phyloP scores from a whole-genome alignment of 2,797 vertebrate genomes.

The Protosalanx chinensis region DNA sequence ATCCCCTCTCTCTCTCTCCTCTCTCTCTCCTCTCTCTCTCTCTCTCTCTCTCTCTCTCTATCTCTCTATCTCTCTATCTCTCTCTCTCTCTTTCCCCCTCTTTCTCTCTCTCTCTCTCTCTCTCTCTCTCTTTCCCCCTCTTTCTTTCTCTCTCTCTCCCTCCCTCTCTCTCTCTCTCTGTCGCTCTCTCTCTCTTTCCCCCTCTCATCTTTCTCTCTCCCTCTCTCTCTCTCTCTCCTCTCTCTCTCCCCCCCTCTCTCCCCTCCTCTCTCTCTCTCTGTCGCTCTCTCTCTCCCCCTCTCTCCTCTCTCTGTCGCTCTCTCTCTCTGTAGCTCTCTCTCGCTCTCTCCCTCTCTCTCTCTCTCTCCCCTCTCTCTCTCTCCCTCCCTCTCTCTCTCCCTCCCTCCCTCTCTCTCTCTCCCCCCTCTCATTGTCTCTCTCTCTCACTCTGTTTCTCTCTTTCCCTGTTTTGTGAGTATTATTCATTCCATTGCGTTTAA shows the following conservation, averaged over 20 bases:
- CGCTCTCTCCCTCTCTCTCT: neutral
- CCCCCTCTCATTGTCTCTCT: neutral
- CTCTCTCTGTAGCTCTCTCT: neutral
- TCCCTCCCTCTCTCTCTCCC: conserved; percentile 18
- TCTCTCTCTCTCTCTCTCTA: conserved; percentile 11
- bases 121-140: neutral
- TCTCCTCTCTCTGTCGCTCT: neutral
- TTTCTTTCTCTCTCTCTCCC: neutral
- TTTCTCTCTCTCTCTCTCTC: neutral
- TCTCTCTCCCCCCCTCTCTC: neutral
- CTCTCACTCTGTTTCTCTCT: neutral
- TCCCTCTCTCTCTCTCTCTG: neutral
- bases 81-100: neutral
- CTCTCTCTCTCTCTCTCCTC: neutral
- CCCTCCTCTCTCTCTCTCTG: neutral
- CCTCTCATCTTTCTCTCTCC: conserved; percentile 14
- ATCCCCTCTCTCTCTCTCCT: conserved; percentile 9
- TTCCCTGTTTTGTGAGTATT: neutral
- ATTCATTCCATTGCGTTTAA: conserved; percentile 4
- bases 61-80: conserved; percentile 15
- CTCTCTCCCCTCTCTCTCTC: neutral
- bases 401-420: conserved; percentile 2
- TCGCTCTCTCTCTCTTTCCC: conserved; percentile 26
- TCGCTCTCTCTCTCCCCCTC: conserved; percentile 18
- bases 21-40: neutral